Percentiles rank a stretch among this genome's conserved stretches.
These are phyloP conservation scores for Sciurus carolinensis DNA, from an alignment of 2,797 vertebrate species.

Conservation along the genomic window DNA sequence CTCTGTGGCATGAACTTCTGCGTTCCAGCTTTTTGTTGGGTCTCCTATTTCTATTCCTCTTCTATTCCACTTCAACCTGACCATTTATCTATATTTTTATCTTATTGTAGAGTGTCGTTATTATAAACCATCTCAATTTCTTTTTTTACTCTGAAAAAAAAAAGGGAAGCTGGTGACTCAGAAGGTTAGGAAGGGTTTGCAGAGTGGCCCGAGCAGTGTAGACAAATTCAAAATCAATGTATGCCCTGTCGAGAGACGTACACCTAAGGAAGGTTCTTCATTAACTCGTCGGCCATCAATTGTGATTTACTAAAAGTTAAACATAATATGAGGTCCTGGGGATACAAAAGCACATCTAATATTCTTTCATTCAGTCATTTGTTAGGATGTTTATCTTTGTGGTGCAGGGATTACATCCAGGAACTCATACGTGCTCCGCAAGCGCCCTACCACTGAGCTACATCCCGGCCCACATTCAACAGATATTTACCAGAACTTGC, in stretches of 20 bases:
- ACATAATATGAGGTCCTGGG: not conserved
- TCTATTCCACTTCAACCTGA: not conserved
- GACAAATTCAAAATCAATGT: not conserved
- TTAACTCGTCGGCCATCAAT: not conserved
- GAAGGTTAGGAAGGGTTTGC: not conserved
- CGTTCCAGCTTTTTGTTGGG: not conserved
- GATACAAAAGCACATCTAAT: not conserved
- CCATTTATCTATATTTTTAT: not conserved
- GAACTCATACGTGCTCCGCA: not conserved
- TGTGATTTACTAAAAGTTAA: not conserved
- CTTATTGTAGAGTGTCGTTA: not conserved
- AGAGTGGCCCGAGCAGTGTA: not conserved
- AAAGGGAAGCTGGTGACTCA: not conserved
- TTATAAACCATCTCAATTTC: conserved; percentile 11
- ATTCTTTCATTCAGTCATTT: not conserved
- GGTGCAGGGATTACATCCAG: not conserved
- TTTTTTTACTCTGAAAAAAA: not conserved
- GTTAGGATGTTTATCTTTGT: not conserved
- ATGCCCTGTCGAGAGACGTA: not conserved
- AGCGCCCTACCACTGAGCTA: not conserved
- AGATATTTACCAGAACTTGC: not conserved
- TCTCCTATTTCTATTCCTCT: not conserved
- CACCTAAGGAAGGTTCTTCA: not conserved
- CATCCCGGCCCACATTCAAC: not conserved
- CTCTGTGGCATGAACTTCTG: not conserved